phyloP scores from a whole-genome alignment of 1,140 invertebrate species.

The Drosophila busckii region DNA sequence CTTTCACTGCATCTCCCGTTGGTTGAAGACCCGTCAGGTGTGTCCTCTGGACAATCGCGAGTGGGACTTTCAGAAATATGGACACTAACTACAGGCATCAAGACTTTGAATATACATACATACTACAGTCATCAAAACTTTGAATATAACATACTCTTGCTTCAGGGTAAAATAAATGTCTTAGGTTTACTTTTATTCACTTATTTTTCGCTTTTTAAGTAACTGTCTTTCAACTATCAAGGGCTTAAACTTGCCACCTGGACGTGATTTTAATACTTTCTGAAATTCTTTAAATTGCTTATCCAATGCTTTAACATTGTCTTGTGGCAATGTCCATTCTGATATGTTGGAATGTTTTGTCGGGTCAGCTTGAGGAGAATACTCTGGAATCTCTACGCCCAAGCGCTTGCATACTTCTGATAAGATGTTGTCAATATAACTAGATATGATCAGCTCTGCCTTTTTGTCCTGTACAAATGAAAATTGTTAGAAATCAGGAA shows the following conservation, averaged over 20 bases:
- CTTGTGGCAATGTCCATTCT: conserved; percentile 83
- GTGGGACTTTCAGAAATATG: conserved; percentile 4
- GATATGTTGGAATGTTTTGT: conserved; percentile 81
- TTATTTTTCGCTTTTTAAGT: conserved; percentile 21
- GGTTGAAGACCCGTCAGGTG: not conserved
- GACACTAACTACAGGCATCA: not conserved
- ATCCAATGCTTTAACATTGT: conserved; percentile 52
- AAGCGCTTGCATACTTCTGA: conserved; percentile 87
- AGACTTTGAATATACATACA: not conserved
- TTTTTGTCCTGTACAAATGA: conserved; percentile 87
- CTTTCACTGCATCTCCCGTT: conserved; percentile 16
- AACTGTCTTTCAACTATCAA: not conserved
- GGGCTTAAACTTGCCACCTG: not conserved
- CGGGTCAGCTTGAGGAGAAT: conserved; percentile 84
- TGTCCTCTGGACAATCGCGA: conserved; percentile 7
- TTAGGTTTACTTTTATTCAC: conserved; percentile 21
- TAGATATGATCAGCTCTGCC: conserved; percentile 92
- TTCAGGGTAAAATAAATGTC: not conserved
- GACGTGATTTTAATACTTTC: conserved; percentile 28
- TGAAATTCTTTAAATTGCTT: conserved; percentile 43
- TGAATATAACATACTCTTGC: not conserved
- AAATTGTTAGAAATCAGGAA: not conserved
- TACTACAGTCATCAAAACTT: not conserved
- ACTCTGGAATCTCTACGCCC: conserved; percentile 85
- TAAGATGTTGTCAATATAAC: conserved; percentile 93